Evolutionary conservation across 2,797 vertebrate genomes (phyloP), one percentile per base, ranked within the genome.

Genomic region (Sitta carolinensis): DNA sequence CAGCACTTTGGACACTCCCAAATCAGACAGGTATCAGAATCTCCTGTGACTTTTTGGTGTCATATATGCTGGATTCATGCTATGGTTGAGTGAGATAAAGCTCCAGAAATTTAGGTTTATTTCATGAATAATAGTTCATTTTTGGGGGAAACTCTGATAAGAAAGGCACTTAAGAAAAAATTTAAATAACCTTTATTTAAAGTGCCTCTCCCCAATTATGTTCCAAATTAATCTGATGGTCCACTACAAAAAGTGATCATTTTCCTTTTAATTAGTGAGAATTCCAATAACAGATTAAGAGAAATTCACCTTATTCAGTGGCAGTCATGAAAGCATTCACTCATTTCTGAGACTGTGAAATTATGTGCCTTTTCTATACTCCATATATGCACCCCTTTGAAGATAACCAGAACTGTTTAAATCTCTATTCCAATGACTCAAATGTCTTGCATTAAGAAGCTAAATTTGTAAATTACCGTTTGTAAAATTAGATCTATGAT

Each of bases 321-420:
- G 7, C 9, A 85, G 4, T 66, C 29, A 55, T 48, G 14, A 83
- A 90, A 83, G 13, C 1, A 0, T 13, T 89, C 3, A 0, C 7
- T 30, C 4, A 2, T 68, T 87, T 66, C 55, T 63, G 20, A 82
- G 52, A 25, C 29, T 40, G 21, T 73, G n/a, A 69, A 25, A 58
- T 64, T 38, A 55, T 45, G 5, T 34, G 23, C 5, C 21, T 69
- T 0, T 45, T 95, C 17, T 48, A 2, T 48, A 38, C 14, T 67
- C 36, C 59, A 78, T 22, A 27, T 5, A 11, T 14, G 7, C 9
- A 14, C 10, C 32, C 5, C 21, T 81, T 78, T 86, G 55, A 91
- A 92, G 55, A 52, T 12, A 89, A 66, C 7, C 6, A 51, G 38
- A 84, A 17, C 23, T 59, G 15, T 68, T 83, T 58, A 61, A 85